Base-by-base conservation (phyloP, 2,888 invertebrate species). In the Cartodere bifasciata region DNA sequence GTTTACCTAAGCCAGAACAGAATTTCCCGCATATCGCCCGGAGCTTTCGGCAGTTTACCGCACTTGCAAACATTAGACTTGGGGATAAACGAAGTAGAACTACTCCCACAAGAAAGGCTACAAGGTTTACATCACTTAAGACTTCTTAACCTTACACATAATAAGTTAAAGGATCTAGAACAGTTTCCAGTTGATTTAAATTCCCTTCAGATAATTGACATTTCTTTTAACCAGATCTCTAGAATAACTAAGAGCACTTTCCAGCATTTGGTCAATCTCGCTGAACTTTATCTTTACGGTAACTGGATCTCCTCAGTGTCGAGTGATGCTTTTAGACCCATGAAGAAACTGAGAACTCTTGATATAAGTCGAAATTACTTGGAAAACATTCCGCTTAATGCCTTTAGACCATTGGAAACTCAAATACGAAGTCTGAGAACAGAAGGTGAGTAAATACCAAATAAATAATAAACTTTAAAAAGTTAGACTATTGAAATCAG, bases 281-380 rank as follows among this genome's bases (percentile, higher is more conserved):
- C 70, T 13, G 86, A 86, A 50, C 63, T 90, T 21, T 72, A 81
- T 54, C 65, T 88, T 37, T 77, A 75, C 56, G 82, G 83, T 9
- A 90, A 90, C 60, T 80, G 82, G 70, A 73, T 90, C 55, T 76
- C 83, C 2, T 67, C 71, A 2, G 70, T 86, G 42, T 79, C 84
- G 2, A 66, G 74, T 11, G 86, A 86, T 41, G 75, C 81, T 21
- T 87, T 87, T 52, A 72, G 71, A 41, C 75, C 75, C 14, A 60
- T 87, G 40, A 75, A 80, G 47, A 83, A 84, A 53, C 63, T 88
- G 25, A 65, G 75, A 29, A 64, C 75, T 20, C 68, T 90, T 30
- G 86, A 88, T 57, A 63, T 91, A 37, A 82, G 83, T 42, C 70
- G 74, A 47, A 92, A 92, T 59, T 81, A 81, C 56, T 72, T 88